These are phyloP conservation scores for Cryptoprocta ferox DNA, from an alignment of 2,797 vertebrate species.

Conservation along the genomic window DNA sequence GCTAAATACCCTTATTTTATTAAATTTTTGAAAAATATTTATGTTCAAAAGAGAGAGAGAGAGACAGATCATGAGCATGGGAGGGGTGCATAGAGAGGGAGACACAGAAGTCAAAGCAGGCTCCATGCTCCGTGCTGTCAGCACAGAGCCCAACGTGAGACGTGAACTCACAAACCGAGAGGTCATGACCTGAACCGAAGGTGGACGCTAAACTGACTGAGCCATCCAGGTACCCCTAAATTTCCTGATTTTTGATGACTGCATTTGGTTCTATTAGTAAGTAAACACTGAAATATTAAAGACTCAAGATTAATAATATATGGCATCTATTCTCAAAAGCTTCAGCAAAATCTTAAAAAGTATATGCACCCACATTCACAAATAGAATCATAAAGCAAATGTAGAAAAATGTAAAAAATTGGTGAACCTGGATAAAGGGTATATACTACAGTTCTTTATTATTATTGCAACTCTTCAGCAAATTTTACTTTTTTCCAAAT, in stretches of 20 bases:
- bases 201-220: too few relatives aligned
- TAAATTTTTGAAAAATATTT: not conserved
- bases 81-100: too few relatives aligned
- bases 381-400: not conserved
- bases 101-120: too few relatives aligned
- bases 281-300: not conserved
- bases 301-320: not conserved
- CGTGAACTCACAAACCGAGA: too few relatives aligned
- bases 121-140: too few relatives aligned
- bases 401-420: not conserved
- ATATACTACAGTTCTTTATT: not conserved
- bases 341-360: not conserved
- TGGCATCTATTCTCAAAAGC: not conserved
- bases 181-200: too few relatives aligned
- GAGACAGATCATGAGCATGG: too few relatives aligned
- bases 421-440: not conserved
- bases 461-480: not conserved
- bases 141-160: too few relatives aligned
- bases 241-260: not conserved
- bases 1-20: not conserved
- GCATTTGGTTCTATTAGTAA: not conserved
- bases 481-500: constrained; percentile 36
- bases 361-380: not conserved
- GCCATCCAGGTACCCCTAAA: not conserved
- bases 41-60: too few relatives aligned